Evolutionary conservation across 2,797 vertebrate species (phyloP), one percentile per base, ranked within the genome.

Genomic region (Microctenopoma steveboyesi): DNA sequence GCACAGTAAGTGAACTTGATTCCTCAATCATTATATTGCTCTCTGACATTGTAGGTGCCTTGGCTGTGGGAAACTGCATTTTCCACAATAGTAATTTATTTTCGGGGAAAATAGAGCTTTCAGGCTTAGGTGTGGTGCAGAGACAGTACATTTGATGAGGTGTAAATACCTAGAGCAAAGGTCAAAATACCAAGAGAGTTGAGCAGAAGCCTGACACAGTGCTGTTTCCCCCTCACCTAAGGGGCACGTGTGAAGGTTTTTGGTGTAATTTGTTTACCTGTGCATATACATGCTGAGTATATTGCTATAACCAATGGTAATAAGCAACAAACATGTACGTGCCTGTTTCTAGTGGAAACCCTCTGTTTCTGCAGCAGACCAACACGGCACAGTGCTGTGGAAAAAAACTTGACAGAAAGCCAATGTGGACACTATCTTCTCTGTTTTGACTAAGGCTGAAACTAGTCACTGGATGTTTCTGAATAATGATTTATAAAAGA

Each of bases 1-100:
- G 98, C 86, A 99, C 98, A 79, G 98, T 99, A 94, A 97, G 98
- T 93, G 27, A 82, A 75, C 42, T 40, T 14, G 42, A 55, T 37
- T 42, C 30, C 16, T 56, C 5, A 63, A 56, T 80, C 8, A 33
- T 40, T 46, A 35, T 64, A 43, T 64, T 48, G 14, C 65, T 28
- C 16, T 15, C 28, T 52, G 28, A 52, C 49, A 35, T 62, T 71
- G n/a, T n/a, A 35, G 13, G 10, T 22, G 22, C 56, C 3, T 46
- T 2, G 43, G 15, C 16, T 46, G 16, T 14, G 45, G 35, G 51
- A 28, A 58, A 39, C 28, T 37, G 18, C 12, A 12, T 28, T 33
- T 35, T 67, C 13, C 43, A 56, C n/a, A 33, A 12, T 10, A 30
- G 22, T 27, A 4, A 62, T 60, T 63, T 22, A 18, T 47, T 69